Conservation (phyloP, 2,113 vertebrate species). For the Barbus barbus region DNA sequence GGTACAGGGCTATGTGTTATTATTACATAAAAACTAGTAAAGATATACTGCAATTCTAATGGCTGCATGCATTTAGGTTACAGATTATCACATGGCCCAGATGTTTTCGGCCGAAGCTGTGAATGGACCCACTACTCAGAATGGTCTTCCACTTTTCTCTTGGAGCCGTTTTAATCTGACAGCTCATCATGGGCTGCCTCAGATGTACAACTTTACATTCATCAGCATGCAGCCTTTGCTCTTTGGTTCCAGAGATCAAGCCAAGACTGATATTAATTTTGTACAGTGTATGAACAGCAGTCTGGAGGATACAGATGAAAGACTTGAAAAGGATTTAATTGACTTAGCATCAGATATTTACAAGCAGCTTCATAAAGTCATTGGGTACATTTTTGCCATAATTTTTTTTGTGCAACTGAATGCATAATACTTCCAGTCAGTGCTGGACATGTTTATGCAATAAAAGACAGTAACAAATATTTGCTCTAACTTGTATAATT, state of each 20-base stretch:
- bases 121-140: conserved; percentile 83
- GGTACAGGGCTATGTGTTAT: conserved; percentile 63
- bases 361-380: not conserved
- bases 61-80: conserved; percentile 72
- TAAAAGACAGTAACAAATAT: not conserved
- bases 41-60: not conserved
- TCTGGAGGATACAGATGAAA: not conserved
- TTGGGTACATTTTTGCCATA: not conserved
- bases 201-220: conserved; percentile 80
- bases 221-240: conserved; percentile 79
- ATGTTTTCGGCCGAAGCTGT: conserved; percentile 78
- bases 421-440: not conserved
- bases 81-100: conserved; percentile 80
- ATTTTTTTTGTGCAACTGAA: not conserved
- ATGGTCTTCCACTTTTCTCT: conserved; percentile 79
- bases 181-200: conserved; percentile 79
- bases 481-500: not conserved
- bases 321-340: not conserved
- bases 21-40: not conserved
- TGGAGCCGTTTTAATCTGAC: conserved; percentile 84
- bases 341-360: not conserved
- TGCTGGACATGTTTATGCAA: not conserved
- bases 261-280: not conserved
- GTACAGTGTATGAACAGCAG: not conserved
- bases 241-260: conserved; percentile 4